These are phyloP conservation scores for Sciurus vulgaris DNA, from an alignment of 2,797 vertebrate genomes.

Conservation along the genomic window DNA sequence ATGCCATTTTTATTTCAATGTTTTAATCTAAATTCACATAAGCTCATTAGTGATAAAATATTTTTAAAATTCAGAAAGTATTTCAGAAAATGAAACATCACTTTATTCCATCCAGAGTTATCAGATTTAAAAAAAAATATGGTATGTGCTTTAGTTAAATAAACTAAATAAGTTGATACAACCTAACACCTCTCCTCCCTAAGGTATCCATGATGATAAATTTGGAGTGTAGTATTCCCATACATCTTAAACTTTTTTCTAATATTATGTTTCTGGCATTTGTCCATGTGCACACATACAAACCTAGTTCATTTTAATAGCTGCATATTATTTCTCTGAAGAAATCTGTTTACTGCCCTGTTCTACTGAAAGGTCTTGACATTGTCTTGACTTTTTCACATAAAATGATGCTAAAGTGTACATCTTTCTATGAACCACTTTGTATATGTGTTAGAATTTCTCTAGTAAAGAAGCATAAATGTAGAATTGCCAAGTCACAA, in stretches of 20 bases:
- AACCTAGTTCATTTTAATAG: neutral
- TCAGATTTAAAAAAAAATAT: neutral
- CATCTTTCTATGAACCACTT: neutral
- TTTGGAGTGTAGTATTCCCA: neutral
- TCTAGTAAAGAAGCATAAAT: neutral
- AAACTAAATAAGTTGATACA: neutral
- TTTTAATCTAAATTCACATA: too few species aligned
- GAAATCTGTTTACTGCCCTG: neutral
- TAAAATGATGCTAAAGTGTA: neutral
- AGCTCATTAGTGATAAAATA: too few species aligned
- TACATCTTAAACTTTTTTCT: neutral
- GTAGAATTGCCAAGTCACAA: neutral
- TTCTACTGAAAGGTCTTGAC: neutral
- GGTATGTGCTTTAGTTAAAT: neutral
- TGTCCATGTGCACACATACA: neutral
- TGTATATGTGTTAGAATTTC: neutral
- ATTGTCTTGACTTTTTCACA: neutral
- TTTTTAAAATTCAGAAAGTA: too few species aligned
- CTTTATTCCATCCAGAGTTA: neutral
- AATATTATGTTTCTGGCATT: neutral
- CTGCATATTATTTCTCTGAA: neutral
- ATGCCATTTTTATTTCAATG: too few species aligned
- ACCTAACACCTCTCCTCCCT: neutral
- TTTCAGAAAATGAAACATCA: too few species aligned
- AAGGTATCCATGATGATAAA: neutral